Evolutionary conservation across 2,797 vertebrate genomes (phyloP).

Genomic region (Sebastes hubbsi): DNA sequence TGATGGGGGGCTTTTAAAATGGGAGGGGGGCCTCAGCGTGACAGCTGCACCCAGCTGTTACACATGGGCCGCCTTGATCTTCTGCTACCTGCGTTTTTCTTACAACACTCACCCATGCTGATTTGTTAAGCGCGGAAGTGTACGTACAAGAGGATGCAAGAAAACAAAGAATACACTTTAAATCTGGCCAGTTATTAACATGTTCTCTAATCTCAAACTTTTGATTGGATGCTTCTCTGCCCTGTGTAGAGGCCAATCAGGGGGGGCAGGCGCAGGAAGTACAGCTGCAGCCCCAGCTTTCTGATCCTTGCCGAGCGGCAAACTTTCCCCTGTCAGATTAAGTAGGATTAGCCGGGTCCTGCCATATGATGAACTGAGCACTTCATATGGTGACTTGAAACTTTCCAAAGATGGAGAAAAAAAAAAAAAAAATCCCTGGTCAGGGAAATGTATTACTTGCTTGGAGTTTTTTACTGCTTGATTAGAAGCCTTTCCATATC

Average conservation of each 20-base stretch:
- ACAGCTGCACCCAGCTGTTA: constrained; percentile 87
- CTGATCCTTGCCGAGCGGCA: constrained; percentile 73
- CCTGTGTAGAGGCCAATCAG: constrained; percentile 62
- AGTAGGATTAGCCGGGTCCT: constrained; percentile 75
- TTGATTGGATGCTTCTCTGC: constrained; percentile 80
- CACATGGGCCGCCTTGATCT: constrained; percentile 71
- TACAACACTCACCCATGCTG: not conserved
- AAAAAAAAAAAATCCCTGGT: constrained; percentile 33
- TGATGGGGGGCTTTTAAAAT: constrained; percentile 31
- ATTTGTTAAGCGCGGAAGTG: not conserved
- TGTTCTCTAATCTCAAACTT: constrained; percentile 72
- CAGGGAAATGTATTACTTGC: constrained; percentile 49
- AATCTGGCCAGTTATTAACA: constrained; percentile 86
- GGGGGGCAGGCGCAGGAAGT: constrained; percentile 58
- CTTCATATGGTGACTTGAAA: constrained; percentile 71
- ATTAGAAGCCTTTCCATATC: constrained; percentile 48
- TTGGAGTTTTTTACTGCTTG: constrained; percentile 44
- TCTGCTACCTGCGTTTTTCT: constrained; percentile 50
- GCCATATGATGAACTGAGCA: constrained; percentile 74
- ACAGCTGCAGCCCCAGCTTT: constrained; percentile 59
- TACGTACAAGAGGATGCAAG: not conserved
- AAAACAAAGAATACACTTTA: constrained; percentile 13
- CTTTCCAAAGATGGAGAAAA: constrained; percentile 63
- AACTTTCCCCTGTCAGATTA: constrained; percentile 82
- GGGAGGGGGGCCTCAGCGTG: constrained; percentile 22